Conservation (phyloP, 2,797 vertebrate species). For the Scolopax bukidnonensis region DNA sequence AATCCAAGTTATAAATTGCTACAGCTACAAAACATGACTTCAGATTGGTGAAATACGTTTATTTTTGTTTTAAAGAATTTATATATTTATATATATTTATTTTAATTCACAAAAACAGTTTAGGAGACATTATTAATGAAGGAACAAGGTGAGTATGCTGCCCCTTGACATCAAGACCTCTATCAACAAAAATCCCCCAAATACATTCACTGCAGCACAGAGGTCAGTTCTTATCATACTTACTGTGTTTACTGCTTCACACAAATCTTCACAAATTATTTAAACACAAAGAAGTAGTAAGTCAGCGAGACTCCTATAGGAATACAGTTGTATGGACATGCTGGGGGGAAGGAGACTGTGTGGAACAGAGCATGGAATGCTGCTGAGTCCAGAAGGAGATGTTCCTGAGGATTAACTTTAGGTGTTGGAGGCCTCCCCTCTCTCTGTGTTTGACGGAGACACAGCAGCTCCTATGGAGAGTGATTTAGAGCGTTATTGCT, state of each 20-base stretch:
- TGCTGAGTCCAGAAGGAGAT: background rate
- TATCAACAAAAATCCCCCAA: background rate
- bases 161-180: background rate
- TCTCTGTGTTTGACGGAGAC: background rate
- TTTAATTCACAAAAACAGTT: background rate
- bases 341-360: background rate
- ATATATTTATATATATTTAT: background rate
- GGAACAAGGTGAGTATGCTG: background rate
- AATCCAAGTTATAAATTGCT: slow-evolving; percentile 2
- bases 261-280: background rate
- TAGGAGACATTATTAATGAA: background rate
- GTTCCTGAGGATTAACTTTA: accelerated
- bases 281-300: background rate
- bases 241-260: background rate
- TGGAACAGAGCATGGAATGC: background rate
- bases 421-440: background rate
- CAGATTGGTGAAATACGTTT: background rate
- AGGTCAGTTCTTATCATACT: background rate
- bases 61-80: background rate
- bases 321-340: background rate
- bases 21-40: background rate
- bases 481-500: background rate
- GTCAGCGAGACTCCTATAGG: accelerated
- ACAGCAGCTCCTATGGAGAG: background rate
- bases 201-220: background rate